These are phyloP conservation scores for Dipodomys merriami DNA, from an alignment of 2,113 vertebrate species.

Conservation along the genomic window DNA sequence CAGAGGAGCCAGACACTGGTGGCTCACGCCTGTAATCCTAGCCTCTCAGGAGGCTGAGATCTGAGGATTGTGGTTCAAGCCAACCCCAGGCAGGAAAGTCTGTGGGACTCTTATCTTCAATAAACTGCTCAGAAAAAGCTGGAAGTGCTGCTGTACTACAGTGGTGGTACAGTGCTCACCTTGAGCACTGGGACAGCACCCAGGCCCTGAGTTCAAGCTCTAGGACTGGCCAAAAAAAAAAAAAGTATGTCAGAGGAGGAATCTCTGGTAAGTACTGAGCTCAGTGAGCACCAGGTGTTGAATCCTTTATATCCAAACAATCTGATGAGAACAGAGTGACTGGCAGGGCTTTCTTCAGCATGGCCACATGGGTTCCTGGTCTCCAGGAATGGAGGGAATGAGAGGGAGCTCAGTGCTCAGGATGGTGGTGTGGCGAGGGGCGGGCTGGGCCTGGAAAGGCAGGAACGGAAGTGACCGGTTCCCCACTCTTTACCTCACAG, in stretches of 20 bases:
- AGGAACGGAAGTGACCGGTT: accelerated
- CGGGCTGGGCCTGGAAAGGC: not conserved
- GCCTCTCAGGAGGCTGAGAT: no score
- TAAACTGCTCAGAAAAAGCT: no score
- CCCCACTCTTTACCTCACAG: accelerated
- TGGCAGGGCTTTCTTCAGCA: not conserved
- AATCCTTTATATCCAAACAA: not conserved
- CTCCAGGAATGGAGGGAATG: not conserved
- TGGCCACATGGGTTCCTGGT: not conserved
- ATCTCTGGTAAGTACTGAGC: not conserved
- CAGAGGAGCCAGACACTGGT: not conserved
- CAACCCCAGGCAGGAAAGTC: no score
- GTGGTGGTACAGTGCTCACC: no score
- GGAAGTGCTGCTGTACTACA: no score
- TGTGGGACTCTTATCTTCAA: no score
- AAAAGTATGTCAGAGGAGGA: no score
- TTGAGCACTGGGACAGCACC: no score
- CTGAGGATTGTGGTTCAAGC: no score
- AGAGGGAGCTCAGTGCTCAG: not conserved
- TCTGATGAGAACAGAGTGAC: not conserved
- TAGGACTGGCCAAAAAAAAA: no score
- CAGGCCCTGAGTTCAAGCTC: no score
- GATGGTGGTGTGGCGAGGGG: not conserved
- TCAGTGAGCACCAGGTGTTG: not conserved
- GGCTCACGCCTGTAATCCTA: no score